These are phyloP conservation scores for Pachycephus smyrnensis DNA, from an alignment of 2,888 invertebrate species.

Conservation along the genomic window DNA sequence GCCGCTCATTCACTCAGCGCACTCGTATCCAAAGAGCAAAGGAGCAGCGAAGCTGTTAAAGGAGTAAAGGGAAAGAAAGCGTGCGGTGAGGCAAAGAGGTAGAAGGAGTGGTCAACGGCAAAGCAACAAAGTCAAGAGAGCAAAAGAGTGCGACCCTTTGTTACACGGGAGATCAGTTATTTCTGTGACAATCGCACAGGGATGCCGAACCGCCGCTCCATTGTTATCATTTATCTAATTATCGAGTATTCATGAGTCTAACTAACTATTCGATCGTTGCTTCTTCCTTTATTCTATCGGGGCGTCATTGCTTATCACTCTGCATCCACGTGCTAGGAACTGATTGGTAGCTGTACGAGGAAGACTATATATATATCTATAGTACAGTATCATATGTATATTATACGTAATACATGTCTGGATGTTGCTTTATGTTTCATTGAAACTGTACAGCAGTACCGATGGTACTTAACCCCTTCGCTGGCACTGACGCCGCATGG, in stretches of 20 bases:
- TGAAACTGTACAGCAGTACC: neutral
- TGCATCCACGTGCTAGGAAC: neutral
- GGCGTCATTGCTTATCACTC: neutral
- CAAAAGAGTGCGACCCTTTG: neutral
- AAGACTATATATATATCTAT: neutral
- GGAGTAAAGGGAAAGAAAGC: slow-evolving; percentile 22
- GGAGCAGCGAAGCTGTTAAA: neutral
- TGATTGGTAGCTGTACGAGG: neutral
- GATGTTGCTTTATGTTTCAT: neutral
- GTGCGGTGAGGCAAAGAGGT: slow-evolving; percentile 20
- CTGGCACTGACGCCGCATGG: too few relatives aligned
- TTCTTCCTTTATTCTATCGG: neutral
- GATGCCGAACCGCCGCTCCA: slow-evolving; percentile 11
- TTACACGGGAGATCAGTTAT: slow-evolving; percentile 8
- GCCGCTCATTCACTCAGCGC: neutral
- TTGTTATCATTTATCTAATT: slow-evolving; percentile 23
- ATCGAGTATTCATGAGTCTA: slow-evolving; percentile 20
- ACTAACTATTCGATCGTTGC: slow-evolving; percentile 15
- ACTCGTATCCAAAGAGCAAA: neutral
- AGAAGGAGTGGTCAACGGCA: neutral
- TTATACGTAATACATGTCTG: neutral
- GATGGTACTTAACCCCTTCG: neutral
- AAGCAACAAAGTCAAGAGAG: neutral
- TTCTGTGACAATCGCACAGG: slow-evolving; percentile 19
- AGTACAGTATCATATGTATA: neutral